Percentiles rank a stretch among this genome's conserved stretches.
Conservation (phyloP, 2,888 invertebrate genomes). For the Lydus trimaculatus region DNA sequence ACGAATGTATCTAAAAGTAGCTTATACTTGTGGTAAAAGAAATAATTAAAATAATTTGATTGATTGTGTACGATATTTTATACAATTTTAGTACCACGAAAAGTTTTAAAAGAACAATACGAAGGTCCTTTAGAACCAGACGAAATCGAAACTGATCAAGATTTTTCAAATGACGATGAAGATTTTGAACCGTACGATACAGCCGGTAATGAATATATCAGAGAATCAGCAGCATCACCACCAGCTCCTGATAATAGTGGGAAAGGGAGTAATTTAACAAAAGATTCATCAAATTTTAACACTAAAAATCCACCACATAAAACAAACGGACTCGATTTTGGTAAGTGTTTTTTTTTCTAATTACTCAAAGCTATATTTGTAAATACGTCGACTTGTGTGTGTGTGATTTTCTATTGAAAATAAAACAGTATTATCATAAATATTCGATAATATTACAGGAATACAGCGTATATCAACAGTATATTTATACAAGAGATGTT, state of each 20-base stretch:
- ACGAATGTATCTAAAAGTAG: constrained; percentile 84
- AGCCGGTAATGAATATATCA: constrained; percentile 64
- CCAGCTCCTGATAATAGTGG: constrained; percentile 63
- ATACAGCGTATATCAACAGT: not conserved
- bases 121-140: constrained; percentile 81
- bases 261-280: constrained; percentile 53
- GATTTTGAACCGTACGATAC: constrained; percentile 62
- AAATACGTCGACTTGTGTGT: constrained; percentile 34
- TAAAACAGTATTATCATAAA: not conserved
- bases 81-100: constrained; percentile 75
- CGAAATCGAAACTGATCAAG: constrained; percentile 65
- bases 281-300: constrained; percentile 49
- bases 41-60: not conserved
- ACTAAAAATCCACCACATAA: constrained; percentile 51
- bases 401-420: not conserved
- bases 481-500: not conserved
- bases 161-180: constrained; percentile 60
- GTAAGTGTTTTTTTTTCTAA: constrained; percentile 41
- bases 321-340: constrained; percentile 52
- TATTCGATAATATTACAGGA: not conserved
- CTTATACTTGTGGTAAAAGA: constrained; percentile 84
- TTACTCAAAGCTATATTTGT: not conserved
- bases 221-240: constrained; percentile 67
- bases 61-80: not conserved
- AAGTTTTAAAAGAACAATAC: constrained; percentile 82